Percentiles rank a stretch among this genome's conserved stretches.
Conservation (phyloP, 2,113 vertebrate species). For the Progne subis region DNA sequence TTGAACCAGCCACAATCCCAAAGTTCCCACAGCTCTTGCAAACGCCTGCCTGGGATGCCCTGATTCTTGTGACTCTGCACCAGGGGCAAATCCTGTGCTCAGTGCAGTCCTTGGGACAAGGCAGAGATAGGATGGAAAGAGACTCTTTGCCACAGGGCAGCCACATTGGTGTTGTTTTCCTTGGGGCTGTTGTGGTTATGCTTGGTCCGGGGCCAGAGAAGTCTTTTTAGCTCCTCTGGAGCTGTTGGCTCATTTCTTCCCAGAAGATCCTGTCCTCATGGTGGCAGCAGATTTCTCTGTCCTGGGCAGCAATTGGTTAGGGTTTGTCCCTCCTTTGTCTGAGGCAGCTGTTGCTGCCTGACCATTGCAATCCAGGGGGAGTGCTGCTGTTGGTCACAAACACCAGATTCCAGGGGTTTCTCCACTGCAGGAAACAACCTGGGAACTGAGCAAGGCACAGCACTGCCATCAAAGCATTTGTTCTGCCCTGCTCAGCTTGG, state of each 20-base stretch:
- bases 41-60: background rate
- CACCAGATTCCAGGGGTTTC: background rate
- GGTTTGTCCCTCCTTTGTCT: background rate
- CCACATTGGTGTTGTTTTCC: background rate
- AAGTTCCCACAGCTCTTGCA: background rate
- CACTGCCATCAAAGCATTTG: background rate
- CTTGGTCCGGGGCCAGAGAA: background rate
- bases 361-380: background rate
- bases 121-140: background rate
- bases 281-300: background rate
- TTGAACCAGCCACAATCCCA: background rate
- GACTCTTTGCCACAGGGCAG: background rate
- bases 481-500: background rate
- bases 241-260: background rate
- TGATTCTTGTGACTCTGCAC: background rate
- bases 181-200: background rate
- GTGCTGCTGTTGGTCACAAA: background rate
- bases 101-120: background rate
- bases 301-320: background rate
- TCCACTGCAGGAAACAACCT: background rate
- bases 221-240: background rate
- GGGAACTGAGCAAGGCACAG: background rate
- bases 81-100: background rate
- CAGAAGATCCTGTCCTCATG: background rate
- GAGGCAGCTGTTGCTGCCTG: background rate